Base-by-base conservation (phyloP, 2,797 vertebrate species). In the Netta rufina region DNA sequence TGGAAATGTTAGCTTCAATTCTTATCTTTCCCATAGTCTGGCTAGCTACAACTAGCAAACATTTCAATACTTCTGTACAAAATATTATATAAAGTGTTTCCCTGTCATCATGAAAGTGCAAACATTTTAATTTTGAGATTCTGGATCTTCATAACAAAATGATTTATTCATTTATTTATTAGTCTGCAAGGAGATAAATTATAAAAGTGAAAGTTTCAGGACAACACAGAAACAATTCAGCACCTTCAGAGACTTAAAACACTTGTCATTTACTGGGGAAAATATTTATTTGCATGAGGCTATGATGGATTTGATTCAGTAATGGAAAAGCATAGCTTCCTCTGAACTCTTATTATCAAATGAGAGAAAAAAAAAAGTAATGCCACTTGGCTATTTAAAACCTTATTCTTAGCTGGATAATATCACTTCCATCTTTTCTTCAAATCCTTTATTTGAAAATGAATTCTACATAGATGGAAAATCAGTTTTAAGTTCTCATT, bases 311-410 rank as follows among this genome's bases (percentile, higher is more conserved):
- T 81, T 1, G 8, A 65, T 94, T 90, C 61, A 72, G 36, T 75
- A 86, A 86, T 51, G 70, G 77, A 84, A 92, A 95, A 72, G 27
- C 11, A 33, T 93, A 61, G 72, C 49, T 66, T 88, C 8, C 2
- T 86, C 65, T 94, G 88, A 95, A 87, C 74, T 92, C 21, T 77
- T 90, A 10, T 47, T 87, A 38, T 62, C 70, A 66, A 94, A 86
- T 86, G 54, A 75, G 38, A 10, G 36, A 51, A 51, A 51, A 0
- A 45, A 69, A 80, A 49, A 73, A 25, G 17, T 56, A 71, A 86
- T 84, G 11, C 3, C 20, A 32, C 81, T 84, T 86, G 10, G 12
- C 73, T 87, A 75, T 93, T 93, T 81, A 90, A 94, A 94, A 92
- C 86, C 86, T 78, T 84, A 81, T 84, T 84, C 38, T 86, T 69